Evolutionary conservation across 2,113 vertebrate species (phyloP).

Genomic region (Scomber colias): DNA sequence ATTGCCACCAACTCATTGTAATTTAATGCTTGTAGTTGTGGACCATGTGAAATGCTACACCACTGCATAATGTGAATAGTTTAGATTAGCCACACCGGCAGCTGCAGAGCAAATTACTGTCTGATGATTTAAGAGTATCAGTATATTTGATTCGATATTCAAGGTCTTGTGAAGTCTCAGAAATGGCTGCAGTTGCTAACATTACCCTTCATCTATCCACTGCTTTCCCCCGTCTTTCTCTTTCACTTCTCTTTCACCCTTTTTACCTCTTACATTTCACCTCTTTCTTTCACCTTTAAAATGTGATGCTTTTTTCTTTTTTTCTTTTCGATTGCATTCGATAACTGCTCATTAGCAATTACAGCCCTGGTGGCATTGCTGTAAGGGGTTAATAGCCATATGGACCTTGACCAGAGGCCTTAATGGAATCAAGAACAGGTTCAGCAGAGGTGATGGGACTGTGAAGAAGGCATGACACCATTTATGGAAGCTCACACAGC

Average conservation of each 20-base stretch:
- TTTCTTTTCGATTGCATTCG: conserved; percentile 17
- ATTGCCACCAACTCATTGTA: conserved; percentile 15
- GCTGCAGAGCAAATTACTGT: conserved; percentile 12
- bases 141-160: background rate
- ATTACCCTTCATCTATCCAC: background rate
- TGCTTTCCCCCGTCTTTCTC: background rate
- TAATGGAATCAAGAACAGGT: conserved; percentile 68
- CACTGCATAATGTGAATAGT: background rate
- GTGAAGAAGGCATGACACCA: conserved; percentile 64
- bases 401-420: conserved; percentile 62
- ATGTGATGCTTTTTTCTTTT: background rate
- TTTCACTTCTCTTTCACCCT: background rate
- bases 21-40: background rate
- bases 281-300: conserved; percentile 24
- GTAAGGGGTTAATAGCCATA: conserved; percentile 67
- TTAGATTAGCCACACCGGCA: conserved; percentile 9
- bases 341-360: conserved; percentile 67
- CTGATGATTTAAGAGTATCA: conserved; percentile 1
- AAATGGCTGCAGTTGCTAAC: background rate
- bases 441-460: conserved; percentile 61
- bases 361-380: conserved; percentile 15
- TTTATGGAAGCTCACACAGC: conserved; percentile 59
- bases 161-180: conserved; percentile 12
- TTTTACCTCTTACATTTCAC: conserved; percentile 19
- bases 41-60: too few species aligned